phyloP scores from a whole-genome alignment of 2,113 vertebrate genomes.

The Zosterops lateralis region DNA sequence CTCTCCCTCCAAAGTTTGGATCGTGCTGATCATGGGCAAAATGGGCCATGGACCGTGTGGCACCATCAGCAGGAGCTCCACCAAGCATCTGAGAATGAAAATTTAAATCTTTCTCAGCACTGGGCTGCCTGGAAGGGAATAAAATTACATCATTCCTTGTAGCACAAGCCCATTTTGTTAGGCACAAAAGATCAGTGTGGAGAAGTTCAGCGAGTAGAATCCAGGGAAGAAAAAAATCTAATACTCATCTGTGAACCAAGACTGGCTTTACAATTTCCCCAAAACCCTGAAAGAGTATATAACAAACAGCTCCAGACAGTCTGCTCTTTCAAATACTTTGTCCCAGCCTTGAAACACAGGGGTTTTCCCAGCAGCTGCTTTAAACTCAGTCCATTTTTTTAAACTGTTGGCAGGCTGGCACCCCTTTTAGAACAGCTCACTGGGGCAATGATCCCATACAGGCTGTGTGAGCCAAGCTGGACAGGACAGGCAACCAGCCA shows the following conservation, averaged over 20 bases:
- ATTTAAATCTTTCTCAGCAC: background rate
- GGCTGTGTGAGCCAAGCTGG: rapidly evolving
- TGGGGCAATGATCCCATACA: background rate
- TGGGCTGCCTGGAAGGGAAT: background rate
- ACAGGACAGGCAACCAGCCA: background rate
- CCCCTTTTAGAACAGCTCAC: background rate
- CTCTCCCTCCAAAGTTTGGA: background rate
- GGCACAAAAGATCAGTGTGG: background rate
- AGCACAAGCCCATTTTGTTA: background rate
- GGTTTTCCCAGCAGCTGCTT: background rate
- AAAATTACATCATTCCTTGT: background rate
- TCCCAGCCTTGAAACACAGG: background rate
- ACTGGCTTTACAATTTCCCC: background rate
- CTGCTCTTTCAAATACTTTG: background rate
- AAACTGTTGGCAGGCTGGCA: background rate
- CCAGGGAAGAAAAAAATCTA: background rate
- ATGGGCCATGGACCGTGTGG: rapidly evolving
- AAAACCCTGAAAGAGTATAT: background rate
- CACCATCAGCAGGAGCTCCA: background rate
- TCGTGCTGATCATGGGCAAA: background rate
- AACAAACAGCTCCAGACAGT: background rate
- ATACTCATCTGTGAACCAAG: background rate
- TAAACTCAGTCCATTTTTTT: background rate
- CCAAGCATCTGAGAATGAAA: background rate
- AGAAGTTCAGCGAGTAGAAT: background rate